Evolutionary conservation across 1,140 invertebrate genomes (phyloP).

Genomic region (Bombus cullumanus): DNA sequence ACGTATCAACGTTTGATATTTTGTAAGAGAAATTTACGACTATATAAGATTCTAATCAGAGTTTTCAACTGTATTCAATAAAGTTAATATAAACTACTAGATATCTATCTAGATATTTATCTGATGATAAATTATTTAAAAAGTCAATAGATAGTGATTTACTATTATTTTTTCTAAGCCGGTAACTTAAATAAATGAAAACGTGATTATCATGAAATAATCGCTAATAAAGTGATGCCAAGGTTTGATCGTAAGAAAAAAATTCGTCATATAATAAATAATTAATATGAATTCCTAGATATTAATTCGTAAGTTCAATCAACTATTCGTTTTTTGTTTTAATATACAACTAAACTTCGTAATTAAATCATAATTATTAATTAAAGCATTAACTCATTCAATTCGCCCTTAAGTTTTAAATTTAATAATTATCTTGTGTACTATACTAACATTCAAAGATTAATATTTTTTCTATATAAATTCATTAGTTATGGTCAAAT

Average conservation of each 20-base stretch:
- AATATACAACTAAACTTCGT: not conserved
- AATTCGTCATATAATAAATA: not conserved
- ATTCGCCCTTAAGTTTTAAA: too few species aligned
- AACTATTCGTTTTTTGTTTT: not conserved
- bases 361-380: not conserved
- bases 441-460: not conserved
- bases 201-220: not conserved
- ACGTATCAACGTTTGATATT: not conserved
- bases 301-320: not conserved
- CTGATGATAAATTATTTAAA: not conserved
- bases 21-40: too few species aligned
- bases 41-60: not conserved
- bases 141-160: not conserved
- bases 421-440: too few species aligned
- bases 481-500: not conserved
- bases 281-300: not conserved
- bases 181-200: not conserved
- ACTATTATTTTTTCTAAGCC: not conserved
- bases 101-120: not conserved
- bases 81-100: not conserved
- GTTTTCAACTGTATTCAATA: not conserved
- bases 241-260: not conserved
- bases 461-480: not conserved
- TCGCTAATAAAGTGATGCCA: not conserved
- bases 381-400: not conserved